Percentiles rank a stretch among this genome's conserved stretches.
Evolutionary conservation across 2,888 invertebrate genomes (phyloP).

Genomic region (Cosmorhoe ocellata): DNA sequence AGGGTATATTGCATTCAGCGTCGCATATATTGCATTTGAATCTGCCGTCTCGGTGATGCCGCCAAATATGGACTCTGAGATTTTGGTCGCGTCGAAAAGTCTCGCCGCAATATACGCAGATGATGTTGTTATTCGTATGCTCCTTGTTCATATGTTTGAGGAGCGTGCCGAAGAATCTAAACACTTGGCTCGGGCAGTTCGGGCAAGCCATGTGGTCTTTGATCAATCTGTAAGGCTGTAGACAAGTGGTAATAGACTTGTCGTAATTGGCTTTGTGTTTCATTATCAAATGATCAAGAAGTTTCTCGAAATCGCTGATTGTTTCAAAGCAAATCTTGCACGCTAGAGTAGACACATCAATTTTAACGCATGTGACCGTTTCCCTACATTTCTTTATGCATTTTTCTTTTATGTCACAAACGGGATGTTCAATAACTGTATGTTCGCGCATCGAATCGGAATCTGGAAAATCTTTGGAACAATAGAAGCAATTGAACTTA

Average conservation of each 20-base stretch:
- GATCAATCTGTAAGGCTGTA: conserved; percentile 67
- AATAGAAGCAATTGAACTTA: conserved; percentile 75
- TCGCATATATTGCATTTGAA: conserved; percentile 70
- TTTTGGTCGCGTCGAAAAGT: conserved; percentile 73
- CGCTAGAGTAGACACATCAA: conserved; percentile 65
- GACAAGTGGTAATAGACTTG: conserved; percentile 66
- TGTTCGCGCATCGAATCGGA: conserved; percentile 70
- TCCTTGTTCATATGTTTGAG: conserved; percentile 72
- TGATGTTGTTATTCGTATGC: conserved; percentile 73
- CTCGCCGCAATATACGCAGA: conserved; percentile 74
- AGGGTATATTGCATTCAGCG: conserved; percentile 71
- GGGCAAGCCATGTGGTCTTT: conserved; percentile 74
- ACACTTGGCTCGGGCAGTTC: conserved; percentile 63
- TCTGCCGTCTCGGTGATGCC: conserved; percentile 69
- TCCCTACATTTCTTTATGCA: conserved; percentile 73
- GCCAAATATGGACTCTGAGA: conserved; percentile 70
- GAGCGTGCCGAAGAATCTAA: conserved; percentile 71
- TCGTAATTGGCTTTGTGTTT: conserved; percentile 72
- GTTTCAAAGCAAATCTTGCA: conserved; percentile 72
- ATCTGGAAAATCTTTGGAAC: conserved; percentile 72
- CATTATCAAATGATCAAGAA: conserved; percentile 66
- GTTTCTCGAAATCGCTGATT: conserved; percentile 56
- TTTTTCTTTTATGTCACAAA: conserved; percentile 67
- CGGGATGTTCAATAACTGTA: conserved; percentile 64
- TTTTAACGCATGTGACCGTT: conserved; percentile 72